Evolutionary conservation across 2,888 invertebrate species (phyloP).

Genomic region (Ceratothoa steindachneri): DNA sequence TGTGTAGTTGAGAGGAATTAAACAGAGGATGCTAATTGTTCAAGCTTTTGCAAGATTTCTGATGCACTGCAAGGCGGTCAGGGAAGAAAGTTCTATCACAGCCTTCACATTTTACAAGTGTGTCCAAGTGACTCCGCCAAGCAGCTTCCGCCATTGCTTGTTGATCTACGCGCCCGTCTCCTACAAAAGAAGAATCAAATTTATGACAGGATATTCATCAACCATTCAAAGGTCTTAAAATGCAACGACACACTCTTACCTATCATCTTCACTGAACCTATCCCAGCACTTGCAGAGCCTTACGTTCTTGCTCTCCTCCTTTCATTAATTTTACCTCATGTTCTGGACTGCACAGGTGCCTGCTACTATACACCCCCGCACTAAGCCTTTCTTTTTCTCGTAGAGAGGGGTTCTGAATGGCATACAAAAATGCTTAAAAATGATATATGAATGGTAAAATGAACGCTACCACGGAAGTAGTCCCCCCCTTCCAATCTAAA

Average conservation of each 20-base stretch:
- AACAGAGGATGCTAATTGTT: too few species aligned
- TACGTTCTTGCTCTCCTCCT: too few species aligned
- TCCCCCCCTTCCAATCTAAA: too few species aligned
- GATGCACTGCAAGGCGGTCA: constrained; percentile 56
- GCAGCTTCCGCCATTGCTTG: constrained; percentile 53
- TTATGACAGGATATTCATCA: neutral
- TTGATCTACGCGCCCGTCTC: constrained; percentile 50
- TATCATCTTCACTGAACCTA: too few species aligned
- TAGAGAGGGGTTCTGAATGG: too few species aligned
- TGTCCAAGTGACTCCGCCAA: constrained; percentile 54
- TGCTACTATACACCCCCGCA: neutral
- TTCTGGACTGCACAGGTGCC: neutral
- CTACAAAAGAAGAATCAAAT: constrained; percentile 36
- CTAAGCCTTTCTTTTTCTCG: too few species aligned
- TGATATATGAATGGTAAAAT: too few species aligned
- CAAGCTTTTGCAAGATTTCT: constrained; percentile 63
- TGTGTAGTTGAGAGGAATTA: too few species aligned
- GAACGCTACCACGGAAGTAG: too few species aligned
- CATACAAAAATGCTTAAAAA: too few species aligned
- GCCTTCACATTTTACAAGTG: constrained; percentile 56
- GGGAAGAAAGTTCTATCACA: constrained; percentile 58
- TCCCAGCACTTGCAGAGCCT: too few species aligned
- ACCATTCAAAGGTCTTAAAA: too few species aligned
- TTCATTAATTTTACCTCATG: neutral
- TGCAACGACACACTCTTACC: neutral